Conservation (phyloP, 2,113 vertebrate species). For the Strigops habroptila region DNA sequence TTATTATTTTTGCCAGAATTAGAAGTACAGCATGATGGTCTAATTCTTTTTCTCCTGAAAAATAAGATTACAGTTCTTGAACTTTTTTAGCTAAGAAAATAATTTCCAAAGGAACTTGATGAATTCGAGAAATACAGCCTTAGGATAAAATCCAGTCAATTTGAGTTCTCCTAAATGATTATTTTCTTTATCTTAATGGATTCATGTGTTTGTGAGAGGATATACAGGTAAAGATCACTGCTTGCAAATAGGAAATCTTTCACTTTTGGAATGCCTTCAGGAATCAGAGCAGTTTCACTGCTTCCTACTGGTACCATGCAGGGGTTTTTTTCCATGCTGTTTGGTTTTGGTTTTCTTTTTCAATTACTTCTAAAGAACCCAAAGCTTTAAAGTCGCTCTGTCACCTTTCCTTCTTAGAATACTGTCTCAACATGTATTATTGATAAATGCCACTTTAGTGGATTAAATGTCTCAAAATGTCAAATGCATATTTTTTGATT, state of each 20-base stretch:
- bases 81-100: background rate
- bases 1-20: background rate
- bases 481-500: background rate
- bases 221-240: background rate
- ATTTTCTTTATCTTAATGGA: background rate
- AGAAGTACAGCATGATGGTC: background rate
- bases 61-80: background rate
- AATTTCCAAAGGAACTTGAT: background rate
- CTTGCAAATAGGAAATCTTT: background rate
- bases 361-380: background rate
- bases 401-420: background rate
- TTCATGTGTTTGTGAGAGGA: background rate
- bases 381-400: background rate
- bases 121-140: background rate
- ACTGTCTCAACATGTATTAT: constrained; percentile 36
- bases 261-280: background rate
- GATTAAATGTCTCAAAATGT: constrained; percentile 15
- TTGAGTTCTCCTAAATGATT: background rate
- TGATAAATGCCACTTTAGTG: constrained; percentile 48
- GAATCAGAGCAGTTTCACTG: background rate
- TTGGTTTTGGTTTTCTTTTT: background rate
- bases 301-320: background rate
- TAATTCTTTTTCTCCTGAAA: background rate
- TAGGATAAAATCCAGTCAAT: background rate
- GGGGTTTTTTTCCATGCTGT: background rate